Base-by-base conservation (phyloP, 2,113 vertebrate species). In the Acinonyx jubatus region DNA sequence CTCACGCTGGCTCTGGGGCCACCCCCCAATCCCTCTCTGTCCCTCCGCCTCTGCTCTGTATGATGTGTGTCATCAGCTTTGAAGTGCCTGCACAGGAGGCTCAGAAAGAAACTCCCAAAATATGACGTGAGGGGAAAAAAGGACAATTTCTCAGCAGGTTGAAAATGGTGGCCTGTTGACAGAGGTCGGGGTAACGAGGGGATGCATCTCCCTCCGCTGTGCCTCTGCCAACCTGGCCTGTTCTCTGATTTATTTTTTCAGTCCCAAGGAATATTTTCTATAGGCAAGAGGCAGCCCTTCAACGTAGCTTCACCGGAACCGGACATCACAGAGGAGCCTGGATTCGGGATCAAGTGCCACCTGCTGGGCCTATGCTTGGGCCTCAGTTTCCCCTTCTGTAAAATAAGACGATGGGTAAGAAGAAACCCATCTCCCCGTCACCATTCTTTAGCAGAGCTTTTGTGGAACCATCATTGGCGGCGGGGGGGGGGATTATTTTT, bases 221-320 rank as follows among this genome's bases (percentile, higher is more conserved):
- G 16, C 25, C 14, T 25, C 61, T 65, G 45, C 14, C 33, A 55
- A 81, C n/a, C 48, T 4, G 45, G 19, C 14, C 66, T 89, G 8
- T 82, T 81, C 45, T 71, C 68, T 71, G 69, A 85, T 69, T 48
- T n/a, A 14, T 25, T 63, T 88, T 41, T 82, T 19, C 50, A 89
- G 1, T 21, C 27, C 69, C 48, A 23, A 36, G 15, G 80, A 48
- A n/a, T 66, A 68, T 50, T n/a, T 92, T 41, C 50, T 38, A 5
- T 4, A 38, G 48, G 76, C 71, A 74, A 85, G 83, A 92, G 66
- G 74, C 45, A 86, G 45, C 29, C 38, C 66, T 71, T 48, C 15
- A 9, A 3, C 3, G 19, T 45, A 6, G 19, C 21, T 7, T 27
- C 0, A 3, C n/a, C 55, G 12, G 48, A 94, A 41, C 52, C 71